A percentile compares a stretch with the other conserved stretches of the same genome.
Conservation (phyloP, 2,888 invertebrate species). For the Thereva nobilitata region DNA sequence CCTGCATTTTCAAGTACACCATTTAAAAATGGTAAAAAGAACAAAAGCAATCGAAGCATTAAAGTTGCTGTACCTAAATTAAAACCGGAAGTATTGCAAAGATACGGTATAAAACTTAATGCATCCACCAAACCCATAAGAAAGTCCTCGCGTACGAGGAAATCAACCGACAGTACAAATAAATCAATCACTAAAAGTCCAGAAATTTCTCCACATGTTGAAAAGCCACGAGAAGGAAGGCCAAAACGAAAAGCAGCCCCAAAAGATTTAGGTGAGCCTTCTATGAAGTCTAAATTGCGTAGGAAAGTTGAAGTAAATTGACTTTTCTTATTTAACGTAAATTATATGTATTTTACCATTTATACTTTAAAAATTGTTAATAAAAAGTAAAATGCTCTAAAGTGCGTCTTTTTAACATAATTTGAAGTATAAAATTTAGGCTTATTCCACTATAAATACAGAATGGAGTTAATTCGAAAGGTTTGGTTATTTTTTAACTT, state of each 20-base stretch:
- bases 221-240: background rate
- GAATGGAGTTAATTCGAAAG: no score
- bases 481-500: no score
- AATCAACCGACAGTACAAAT: background rate
- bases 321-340: no score
- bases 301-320: background rate
- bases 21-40: background rate
- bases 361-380: no score
- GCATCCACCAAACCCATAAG: background rate
- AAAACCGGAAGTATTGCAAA: background rate
- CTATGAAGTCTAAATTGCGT: background rate
- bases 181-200: background rate
- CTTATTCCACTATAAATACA: no score
- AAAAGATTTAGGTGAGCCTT: background rate
- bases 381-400: no score
- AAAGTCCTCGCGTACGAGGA: background rate
- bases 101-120: background rate
- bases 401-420: no score
- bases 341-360: no score
- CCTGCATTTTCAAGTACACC: background rate
- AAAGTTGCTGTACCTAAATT: background rate
- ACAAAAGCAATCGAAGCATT: background rate
- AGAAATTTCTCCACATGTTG: background rate
- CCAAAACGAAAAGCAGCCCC: conserved; percentile 7
- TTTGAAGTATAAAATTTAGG: no score